These are phyloP conservation scores for Drosophila algonquin DNA, from an alignment of 2,888 invertebrate species.

Conservation along the genomic window DNA sequence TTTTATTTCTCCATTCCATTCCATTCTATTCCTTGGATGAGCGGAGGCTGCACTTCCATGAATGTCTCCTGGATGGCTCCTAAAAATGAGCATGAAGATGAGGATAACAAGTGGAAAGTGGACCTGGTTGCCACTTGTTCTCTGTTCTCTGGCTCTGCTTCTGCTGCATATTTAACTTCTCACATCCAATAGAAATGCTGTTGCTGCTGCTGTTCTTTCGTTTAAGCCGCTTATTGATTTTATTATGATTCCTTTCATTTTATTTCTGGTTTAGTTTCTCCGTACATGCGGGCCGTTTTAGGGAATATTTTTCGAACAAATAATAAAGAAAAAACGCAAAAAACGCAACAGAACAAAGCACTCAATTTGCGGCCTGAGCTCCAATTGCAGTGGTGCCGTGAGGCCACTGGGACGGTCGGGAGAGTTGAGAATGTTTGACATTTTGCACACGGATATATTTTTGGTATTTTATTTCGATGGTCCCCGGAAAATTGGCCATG, in stretches of 20 bases:
- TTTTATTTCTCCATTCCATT: conserved; percentile 31
- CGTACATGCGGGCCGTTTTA: not conserved
- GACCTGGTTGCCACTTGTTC: no score
- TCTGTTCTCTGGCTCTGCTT: not conserved
- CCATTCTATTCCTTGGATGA: conserved; percentile 13
- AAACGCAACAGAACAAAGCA: conserved; percentile 2
- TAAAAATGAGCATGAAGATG: not conserved
- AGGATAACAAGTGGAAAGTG: not conserved
- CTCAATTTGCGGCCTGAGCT: conserved; percentile 19
- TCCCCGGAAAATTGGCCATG: no score
- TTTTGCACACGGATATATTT: not conserved
- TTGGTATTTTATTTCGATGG: not conserved
- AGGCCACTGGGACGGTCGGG: not conserved
- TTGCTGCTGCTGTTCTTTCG: not conserved
- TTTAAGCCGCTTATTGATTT: conserved; percentile 26
- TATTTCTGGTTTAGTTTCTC: conserved; percentile 8
- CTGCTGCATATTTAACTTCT: conserved; percentile 9
- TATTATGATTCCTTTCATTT: conserved; percentile 12
- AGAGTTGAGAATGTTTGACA: not conserved
- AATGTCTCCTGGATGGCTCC: not conserved
- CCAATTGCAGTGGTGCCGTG: not conserved
- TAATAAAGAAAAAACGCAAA: not conserved
- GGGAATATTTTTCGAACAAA: conserved; percentile 7
- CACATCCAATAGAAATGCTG: not conserved
- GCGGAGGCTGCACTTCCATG: conserved; percentile 5